Evolutionary conservation across 2,113 vertebrate genomes (phyloP), one percentile per base, ranked within the genome.

Genomic region (Lamprotornis superbus): DNA sequence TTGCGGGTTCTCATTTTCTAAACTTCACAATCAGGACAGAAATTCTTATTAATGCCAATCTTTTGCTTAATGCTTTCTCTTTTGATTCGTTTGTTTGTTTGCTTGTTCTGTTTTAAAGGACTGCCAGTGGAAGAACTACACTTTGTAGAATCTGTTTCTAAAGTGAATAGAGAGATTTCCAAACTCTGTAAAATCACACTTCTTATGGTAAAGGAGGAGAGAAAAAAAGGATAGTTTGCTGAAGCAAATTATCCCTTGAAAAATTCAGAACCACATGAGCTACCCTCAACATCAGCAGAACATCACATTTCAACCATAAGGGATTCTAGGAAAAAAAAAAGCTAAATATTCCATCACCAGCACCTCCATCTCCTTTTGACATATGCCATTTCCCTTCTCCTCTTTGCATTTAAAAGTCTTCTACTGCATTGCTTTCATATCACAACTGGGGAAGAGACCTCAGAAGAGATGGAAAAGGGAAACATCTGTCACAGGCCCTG

Each of bases 381-480:
- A 74, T 55, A 65, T 89, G 77, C 13, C 49, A 59, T 55, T 87
- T 82, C 35, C 27, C 25, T 75, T 39, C 47, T 77, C 40, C 9
- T 52, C 80, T 95, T 95, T 96, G 89, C 87, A 96, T 90, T 79
- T 93, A 59, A 94, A 96, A 94, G 71, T 46, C 40, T 94, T 89
- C 47, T 40, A 11, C 12, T 13, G 44, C 42, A 9, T 10, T 88
- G 28, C 69, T 59, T 91, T 88, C 64, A 35, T 40, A 28, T 74
- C 60, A 18, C 18, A 73, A 83, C 87, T 77, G 60, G 90, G 78
- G 63, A 78, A 46, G 33, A 89, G 56, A 53, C 56, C 30, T 69
- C 80, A 69, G 77, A 83, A 89, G 74, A 88, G 89, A 78, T 2
- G 15, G 16, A 91, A 88, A 91, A 82, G 60, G 71, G 52, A 83